Base-by-base conservation (phyloP, 2,113 vertebrate genomes). In the Polypterus bichir region DNA sequence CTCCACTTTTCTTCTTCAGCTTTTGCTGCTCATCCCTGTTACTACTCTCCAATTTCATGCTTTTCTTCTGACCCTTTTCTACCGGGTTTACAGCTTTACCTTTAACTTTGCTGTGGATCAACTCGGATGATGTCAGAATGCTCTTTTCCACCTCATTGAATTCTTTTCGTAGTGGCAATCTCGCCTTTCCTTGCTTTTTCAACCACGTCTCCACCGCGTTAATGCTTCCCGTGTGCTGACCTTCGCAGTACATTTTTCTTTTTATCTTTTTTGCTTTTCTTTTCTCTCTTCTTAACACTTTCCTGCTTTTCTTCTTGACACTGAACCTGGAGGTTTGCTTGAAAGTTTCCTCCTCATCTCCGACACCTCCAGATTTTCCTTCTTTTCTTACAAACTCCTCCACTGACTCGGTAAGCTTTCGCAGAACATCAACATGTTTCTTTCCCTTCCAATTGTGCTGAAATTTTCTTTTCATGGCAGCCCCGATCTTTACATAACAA, bases 281-380 rank as follows among this genome's bases (percentile, higher is more conserved):
- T 73, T 89, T 89, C 68, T 94, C 87, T 69, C 76, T 89, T 7
- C 86, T 82, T 4, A 86, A 62, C 2, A 91, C 88, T 65, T 85
- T 85, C 27, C 93, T 84, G 64, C 73, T 90, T 68, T 73, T 89
- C 63, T 68, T 68, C 66, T 74, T 69, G 1, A 83, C 66, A 27
- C 65, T 69, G 10, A 45, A 66, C 10, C 71, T 10, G 2, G 47
- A 64, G 8, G 46, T 65, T 9, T 59, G 60, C n/a, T 27, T 4
- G 1, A 69, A 3, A 5, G 72, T 66, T 1, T 71, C 73, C 0
- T 27, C 47, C 3, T 46, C 51, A 27, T 7, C 48, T n/a, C 0
- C 6, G 9, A 0, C 2, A 47, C 46, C 58, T 8, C 8, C 4
- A 3, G 61, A 68, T 11, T 69, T 76, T 0, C 71, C 67, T 0